Evolutionary conservation across 2,113 vertebrate species (phyloP).

Genomic region (Nothoprocta perdicaria): DNA sequence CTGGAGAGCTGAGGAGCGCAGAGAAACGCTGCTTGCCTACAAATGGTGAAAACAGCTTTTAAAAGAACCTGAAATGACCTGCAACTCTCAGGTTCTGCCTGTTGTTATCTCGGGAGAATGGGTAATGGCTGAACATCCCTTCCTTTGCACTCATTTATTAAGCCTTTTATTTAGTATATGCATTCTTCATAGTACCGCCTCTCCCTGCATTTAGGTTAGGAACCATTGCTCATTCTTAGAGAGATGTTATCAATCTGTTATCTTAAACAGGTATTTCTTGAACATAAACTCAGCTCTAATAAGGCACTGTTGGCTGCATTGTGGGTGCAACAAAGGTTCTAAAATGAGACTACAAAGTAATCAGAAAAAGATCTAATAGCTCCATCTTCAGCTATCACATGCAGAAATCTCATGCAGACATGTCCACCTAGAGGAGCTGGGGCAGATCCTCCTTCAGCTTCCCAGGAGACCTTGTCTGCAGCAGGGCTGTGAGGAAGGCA

Average conservation of each 20-base stretch:
- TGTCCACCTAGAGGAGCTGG: neutral
- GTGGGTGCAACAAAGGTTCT: constrained; percentile 7
- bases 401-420: neutral
- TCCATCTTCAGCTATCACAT: constrained; percentile 1
- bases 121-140: neutral
- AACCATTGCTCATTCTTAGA: neutral
- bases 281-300: constrained; percentile 1
- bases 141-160: neutral
- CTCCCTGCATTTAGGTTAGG: constrained; percentile 9
- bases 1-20: neutral
- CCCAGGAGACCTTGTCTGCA: neutral
- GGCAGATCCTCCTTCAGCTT: neutral
- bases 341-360: constrained; percentile 22
- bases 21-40: neutral
- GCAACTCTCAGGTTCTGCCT: neutral
- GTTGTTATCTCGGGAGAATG: neutral
- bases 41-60: neutral
- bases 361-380: constrained; percentile 10
- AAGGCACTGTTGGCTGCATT: constrained; percentile 10
- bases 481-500: neutral
- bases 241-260: constrained; percentile 43
- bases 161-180: neutral
- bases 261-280: constrained; percentile 55
- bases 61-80: neutral
- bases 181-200: neutral